Evolutionary conservation across 2,888 invertebrate genomes (phyloP).

Genomic region (Cerastis leucographa): DNA sequence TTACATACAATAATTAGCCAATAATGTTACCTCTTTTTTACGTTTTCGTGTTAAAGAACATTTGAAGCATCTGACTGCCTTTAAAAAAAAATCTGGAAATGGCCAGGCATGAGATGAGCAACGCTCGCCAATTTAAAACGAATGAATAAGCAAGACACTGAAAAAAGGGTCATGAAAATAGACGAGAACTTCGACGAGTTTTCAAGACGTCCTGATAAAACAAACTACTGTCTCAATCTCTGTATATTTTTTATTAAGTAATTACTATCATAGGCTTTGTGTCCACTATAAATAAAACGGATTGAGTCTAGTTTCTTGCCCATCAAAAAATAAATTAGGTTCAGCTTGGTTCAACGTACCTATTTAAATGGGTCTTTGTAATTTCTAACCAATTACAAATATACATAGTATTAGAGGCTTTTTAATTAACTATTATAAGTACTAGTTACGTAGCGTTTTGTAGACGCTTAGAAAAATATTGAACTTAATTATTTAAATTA

Average conservation of each 20-base stretch:
- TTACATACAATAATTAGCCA: background rate
- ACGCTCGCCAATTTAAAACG: background rate
- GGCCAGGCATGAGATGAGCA: no score
- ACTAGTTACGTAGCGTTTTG: background rate
- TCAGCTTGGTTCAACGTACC: background rate
- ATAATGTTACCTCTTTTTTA: background rate
- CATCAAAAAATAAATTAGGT: no score
- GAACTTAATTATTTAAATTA: background rate
- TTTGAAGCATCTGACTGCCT: no score
- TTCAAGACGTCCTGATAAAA: background rate
- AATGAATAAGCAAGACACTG: background rate
- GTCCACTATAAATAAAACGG: no score
- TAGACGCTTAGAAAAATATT: background rate
- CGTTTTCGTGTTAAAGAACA: background rate
- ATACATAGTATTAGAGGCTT: background rate
- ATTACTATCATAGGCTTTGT: no score
- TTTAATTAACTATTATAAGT: background rate
- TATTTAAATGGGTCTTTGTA: background rate
- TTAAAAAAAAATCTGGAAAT: no score
- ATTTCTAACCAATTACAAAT: background rate
- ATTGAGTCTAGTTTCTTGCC: no score
- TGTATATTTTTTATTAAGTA: no score
- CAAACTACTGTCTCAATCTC: background rate
- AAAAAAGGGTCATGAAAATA: background rate
- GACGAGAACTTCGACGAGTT: background rate